Evolutionary conservation across 2,113 vertebrate genomes (phyloP).

Genomic region (human (Homo sapiens)): GRCh38 chr3:169548501-169549000

Average conservation of each 20-base stretch:
- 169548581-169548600: not conserved
- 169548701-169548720: not conserved
- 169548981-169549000: no score
- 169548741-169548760: not conserved
- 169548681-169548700: not conserved
- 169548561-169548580: not conserved
- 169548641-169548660: not conserved
- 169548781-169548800: not conserved
- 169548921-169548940: not conserved
- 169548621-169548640: not conserved
- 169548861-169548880: constrained; percentile 23
- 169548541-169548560: not conserved
- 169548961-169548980: no score
- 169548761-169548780: not conserved
- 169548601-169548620: not conserved
- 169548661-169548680: not conserved
- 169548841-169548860: not conserved
- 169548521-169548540: not conserved
- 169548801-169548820: not conserved
- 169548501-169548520: not conserved
- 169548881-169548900: not conserved
- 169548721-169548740: not conserved
- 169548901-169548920: constrained; percentile 23
- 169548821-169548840: not conserved
- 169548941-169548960: constrained; percentile 35